A percentile compares a stretch with the other conserved stretches of the same genome.
phyloP scores from a whole-genome alignment of 1,140 invertebrate genomes.

The Stenopsyche tienmushanensis region DNA sequence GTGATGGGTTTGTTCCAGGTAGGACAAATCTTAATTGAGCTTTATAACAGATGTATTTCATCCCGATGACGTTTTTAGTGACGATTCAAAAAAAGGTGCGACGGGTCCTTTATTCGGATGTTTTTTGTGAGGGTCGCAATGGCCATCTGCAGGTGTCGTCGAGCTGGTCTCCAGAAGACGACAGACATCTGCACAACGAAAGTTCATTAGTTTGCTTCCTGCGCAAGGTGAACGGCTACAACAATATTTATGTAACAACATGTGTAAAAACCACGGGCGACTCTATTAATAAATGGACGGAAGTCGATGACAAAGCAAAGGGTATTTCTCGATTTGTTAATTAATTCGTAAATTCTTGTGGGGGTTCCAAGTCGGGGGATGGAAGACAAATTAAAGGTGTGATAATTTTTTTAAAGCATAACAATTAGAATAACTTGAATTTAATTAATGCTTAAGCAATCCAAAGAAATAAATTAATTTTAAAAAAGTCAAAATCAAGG shows the following conservation, averaged over 20 bases:
- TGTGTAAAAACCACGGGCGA: conserved; percentile 12
- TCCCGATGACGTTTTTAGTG: background rate
- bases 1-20: too few species aligned
- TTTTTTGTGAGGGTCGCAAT: background rate
- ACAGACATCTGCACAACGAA: conserved; percentile 27
- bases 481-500: too few species aligned
- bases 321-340: conserved; percentile 17
- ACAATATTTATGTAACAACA: conserved; percentile 7
- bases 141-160: conserved; percentile 9
- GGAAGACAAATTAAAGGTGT: too few species aligned
- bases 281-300: conserved; percentile 8
- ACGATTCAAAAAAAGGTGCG: background rate
- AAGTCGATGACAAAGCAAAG: conserved; percentile 13
- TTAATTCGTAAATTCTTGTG: too few species aligned
- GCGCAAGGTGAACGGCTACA: conserved; percentile 17
- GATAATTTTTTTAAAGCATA: too few species aligned
- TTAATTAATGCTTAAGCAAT: too few species aligned
- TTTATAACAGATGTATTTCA: conserved; percentile 15
- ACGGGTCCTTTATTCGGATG: background rate
- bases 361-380: too few species aligned
- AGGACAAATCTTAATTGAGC: conserved; percentile 9
- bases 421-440: too few species aligned
- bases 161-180: conserved; percentile 3
- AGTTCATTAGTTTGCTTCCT: conserved; percentile 38
- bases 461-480: too few species aligned